phyloP scores from a whole-genome alignment of 2,797 vertebrate genomes.

The Bucorvus abyssinicus region DNA sequence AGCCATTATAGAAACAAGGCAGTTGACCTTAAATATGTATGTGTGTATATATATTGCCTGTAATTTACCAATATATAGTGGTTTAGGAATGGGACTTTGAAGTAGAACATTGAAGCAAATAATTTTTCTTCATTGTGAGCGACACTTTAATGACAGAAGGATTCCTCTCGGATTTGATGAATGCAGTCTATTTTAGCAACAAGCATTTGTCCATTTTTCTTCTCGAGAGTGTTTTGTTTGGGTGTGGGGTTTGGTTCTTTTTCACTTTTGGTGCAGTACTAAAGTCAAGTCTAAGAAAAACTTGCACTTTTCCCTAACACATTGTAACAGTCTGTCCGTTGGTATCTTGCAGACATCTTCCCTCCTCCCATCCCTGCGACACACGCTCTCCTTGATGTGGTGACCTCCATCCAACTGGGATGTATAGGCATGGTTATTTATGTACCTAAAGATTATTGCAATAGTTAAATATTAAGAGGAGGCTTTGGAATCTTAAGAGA shows the following conservation, averaged over 20 bases:
- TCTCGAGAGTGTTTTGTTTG: not conserved
- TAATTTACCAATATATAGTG: not conserved
- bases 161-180: not conserved
- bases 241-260: too few relatives aligned
- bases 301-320: accelerated
- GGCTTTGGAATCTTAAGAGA: not conserved
- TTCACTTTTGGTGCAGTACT: not conserved
- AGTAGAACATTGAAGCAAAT: not conserved
- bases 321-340: not conserved
- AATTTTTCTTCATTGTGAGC: not conserved
- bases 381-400: accelerated
- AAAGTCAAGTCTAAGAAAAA: not conserved
- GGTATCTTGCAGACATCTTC: not conserved
- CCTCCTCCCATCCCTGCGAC: not conserved
- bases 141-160: not conserved
- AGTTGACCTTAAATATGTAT: not conserved
- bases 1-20: not conserved
- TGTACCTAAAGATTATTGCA: not conserved
- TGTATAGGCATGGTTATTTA: accelerated
- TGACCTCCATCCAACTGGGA: not conserved
- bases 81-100: not conserved
- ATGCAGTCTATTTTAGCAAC: not conserved
- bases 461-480: not conserved
- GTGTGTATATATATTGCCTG: not conserved
- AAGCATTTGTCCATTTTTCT: not conserved